A percentile compares a stretch with the other conserved stretches of the same genome.
phyloP scores from a whole-genome alignment of 2,888 invertebrate genomes.

The Volucella inflata region DNA sequence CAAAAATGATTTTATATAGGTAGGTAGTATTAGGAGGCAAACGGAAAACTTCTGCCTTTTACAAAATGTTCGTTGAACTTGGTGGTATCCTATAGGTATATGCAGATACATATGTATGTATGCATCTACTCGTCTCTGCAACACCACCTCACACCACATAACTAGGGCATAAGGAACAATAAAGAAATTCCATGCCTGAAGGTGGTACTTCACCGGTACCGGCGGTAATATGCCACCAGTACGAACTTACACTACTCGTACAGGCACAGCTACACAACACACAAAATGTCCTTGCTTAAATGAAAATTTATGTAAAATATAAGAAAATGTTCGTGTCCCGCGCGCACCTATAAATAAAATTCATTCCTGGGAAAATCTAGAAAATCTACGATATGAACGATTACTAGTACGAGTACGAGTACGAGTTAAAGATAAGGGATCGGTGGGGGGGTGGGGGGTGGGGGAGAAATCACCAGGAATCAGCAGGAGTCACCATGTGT shows the following conservation, averaged over 20 bases:
- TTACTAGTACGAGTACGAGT: slow-evolving; percentile 57
- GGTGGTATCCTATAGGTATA: neutral
- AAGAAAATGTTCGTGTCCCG: slow-evolving; percentile 48
- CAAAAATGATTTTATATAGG: slow-evolving; percentile 61
- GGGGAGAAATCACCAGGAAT: no score
- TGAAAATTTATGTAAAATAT: slow-evolving; percentile 50
- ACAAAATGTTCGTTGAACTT: slow-evolving; percentile 47
- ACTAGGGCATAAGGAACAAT: slow-evolving; percentile 40
- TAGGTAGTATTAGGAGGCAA: slow-evolving; percentile 24
- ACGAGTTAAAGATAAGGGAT: slow-evolving; percentile 40
- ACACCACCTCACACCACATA: neutral
- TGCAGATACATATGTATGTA: neutral
- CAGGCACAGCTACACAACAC: neutral
- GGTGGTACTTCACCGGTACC: neutral
- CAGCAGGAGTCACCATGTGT: slow-evolving; percentile 20
- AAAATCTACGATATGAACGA: slow-evolving; percentile 54
- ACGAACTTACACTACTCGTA: no score
- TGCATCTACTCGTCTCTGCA: neutral
- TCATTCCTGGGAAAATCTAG: slow-evolving; percentile 24
- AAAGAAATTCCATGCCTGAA: slow-evolving; percentile 42
- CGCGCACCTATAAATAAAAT: slow-evolving; percentile 63
- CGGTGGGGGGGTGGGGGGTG: no score
- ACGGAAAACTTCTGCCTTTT: slow-evolving; percentile 56
- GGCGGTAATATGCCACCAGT: neutral
- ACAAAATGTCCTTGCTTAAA: slow-evolving; percentile 35